phyloP scores from a whole-genome alignment of 35 echinoderm and acorn worm genomes.

The Eucidaris tribuloides region DNA sequence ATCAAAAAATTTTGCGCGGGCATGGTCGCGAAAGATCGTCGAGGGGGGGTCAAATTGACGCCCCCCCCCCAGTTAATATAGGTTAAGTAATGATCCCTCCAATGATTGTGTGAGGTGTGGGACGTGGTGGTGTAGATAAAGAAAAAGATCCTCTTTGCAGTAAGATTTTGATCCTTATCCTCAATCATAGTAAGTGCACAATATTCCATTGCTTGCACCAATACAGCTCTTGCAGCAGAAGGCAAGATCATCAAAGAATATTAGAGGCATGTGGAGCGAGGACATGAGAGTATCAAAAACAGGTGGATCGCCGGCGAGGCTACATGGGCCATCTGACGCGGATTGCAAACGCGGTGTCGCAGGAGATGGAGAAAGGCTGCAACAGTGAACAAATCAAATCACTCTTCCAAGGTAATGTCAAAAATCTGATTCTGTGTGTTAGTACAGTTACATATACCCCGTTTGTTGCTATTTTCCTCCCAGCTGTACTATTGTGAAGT shows the following conservation, averaged over 20 bases:
- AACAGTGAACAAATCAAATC: conserved; percentile 98
- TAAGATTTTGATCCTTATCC: too few relatives aligned
- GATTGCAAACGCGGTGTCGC: conserved; percentile 67
- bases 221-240: conserved; percentile 98
- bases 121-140: too few relatives aligned
- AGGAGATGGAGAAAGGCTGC: conserved; percentile 87
- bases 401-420: conserved; percentile 92
- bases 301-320: conserved; percentile 64
- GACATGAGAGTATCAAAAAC: conserved; percentile 56
- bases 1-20: too few relatives aligned
- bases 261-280: conserved; percentile 90
- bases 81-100: too few relatives aligned
- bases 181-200: too few relatives aligned
- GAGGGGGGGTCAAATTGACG: too few relatives aligned
- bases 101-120: too few relatives aligned
- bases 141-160: too few relatives aligned
- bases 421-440: background rate
- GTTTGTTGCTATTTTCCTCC: background rate
- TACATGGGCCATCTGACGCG: conserved; percentile 96
- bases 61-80: too few relatives aligned
- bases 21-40: too few relatives aligned
- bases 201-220: too few relatives aligned
- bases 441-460: background rate
- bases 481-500: too few relatives aligned
- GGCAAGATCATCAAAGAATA: conserved; percentile 90